Conservation (phyloP, 2,797 vertebrate species). For the Neomorphus geoffroyi region DNA sequence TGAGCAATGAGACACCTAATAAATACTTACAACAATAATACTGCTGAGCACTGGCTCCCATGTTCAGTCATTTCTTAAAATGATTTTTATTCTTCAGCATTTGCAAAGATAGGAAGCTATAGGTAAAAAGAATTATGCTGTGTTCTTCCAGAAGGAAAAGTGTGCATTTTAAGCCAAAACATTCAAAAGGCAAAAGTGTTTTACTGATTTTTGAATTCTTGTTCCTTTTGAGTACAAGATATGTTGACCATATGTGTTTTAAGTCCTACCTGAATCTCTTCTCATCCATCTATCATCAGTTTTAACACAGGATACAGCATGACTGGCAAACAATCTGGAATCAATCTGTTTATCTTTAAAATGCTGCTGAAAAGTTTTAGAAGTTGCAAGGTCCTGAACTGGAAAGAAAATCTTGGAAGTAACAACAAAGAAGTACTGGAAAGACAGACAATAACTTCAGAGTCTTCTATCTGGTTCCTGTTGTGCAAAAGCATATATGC, state of each 20-base stretch:
- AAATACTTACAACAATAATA: background rate
- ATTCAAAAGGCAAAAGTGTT: conserved; percentile 10
- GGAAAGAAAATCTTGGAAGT: conserved; percentile 59
- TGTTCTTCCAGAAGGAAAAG: background rate
- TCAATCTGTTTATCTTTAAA: conserved; percentile 69
- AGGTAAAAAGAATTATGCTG: background rate
- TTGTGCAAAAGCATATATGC: conserved; percentile 14
- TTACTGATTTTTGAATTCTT: conserved; percentile 11
- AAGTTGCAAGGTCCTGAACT: conserved; percentile 61
- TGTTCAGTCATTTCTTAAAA: background rate
- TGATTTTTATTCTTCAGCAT: background rate
- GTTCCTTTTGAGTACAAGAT: conserved; percentile 33
- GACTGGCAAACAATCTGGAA: conserved; percentile 65
- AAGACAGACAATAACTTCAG: conserved; percentile 39
- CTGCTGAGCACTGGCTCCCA: background rate
- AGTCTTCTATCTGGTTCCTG: conserved; percentile 44
- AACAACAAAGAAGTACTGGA: conserved; percentile 64
- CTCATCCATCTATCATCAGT: conserved; percentile 39
- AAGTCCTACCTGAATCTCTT: conserved; percentile 57
- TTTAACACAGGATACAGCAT: conserved; percentile 59
- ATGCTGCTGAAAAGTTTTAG: conserved; percentile 63
- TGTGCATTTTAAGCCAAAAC: background rate
- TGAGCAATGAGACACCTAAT: background rate
- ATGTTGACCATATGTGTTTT: conserved; percentile 61
- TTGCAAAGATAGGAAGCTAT: background rate